Evolutionary conservation across 2,113 vertebrate species (phyloP).

Genomic region (Pterocles gutturalis): DNA sequence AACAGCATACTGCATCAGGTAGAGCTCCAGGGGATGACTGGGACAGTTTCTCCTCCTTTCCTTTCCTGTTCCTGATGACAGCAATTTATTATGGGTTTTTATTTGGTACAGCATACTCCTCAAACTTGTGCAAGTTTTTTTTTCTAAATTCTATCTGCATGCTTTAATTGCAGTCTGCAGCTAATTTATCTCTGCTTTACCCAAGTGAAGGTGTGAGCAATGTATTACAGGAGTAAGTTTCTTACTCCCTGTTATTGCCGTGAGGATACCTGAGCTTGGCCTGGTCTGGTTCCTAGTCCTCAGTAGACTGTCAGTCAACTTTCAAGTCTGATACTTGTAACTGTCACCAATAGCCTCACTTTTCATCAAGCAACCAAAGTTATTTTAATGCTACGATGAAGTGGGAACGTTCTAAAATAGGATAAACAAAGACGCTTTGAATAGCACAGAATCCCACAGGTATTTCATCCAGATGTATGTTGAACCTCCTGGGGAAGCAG

Average conservation of each 20-base stretch:
- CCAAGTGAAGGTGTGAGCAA: background rate
- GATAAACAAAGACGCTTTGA: background rate
- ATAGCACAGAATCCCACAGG: background rate
- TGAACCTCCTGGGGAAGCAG: background rate
- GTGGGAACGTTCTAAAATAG: background rate
- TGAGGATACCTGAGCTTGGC: background rate
- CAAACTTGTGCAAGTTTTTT: background rate
- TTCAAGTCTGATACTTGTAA: background rate
- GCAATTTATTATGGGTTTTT: background rate
- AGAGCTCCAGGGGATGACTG: background rate
- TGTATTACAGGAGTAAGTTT: background rate
- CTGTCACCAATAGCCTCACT: background rate
- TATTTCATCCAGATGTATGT: background rate
- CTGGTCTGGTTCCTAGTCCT: background rate
- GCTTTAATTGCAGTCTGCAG: background rate
- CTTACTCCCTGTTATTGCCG: background rate
- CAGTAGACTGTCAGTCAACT: background rate
- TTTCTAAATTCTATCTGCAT: background rate
- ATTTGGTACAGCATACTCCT: background rate
- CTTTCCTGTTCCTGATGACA: background rate
- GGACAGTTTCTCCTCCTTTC: background rate
- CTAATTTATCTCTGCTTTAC: background rate
- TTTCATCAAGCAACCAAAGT: background rate
- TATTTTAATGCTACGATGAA: background rate
- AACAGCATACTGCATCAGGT: rapidly evolving